Evolutionary conservation across 2,113 vertebrate species (phyloP).

Genomic region (Aspidoscelis tigris): DNA sequence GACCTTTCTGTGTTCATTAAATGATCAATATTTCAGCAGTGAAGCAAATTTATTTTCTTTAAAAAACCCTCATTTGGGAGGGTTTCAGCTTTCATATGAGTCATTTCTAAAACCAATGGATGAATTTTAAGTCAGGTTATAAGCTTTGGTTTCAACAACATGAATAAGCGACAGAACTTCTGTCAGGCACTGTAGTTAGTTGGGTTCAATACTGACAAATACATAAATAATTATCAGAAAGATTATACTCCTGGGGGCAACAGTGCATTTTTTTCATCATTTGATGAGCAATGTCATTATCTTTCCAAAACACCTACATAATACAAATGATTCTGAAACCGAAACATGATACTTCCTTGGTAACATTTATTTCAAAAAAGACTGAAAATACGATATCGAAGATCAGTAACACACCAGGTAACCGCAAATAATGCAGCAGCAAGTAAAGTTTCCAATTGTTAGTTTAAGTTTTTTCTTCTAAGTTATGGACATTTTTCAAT

Average conservation of each 20-base stretch:
- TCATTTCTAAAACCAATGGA: too few species aligned
- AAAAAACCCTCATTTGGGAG: too few species aligned
- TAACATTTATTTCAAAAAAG: background rate
- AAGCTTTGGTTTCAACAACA: too few species aligned
- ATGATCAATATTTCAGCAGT: too few species aligned
- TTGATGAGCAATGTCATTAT: background rate
- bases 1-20: too few species aligned
- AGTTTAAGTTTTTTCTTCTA: background rate
- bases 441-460: background rate
- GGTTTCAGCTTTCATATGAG: too few species aligned
- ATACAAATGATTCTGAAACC: slow-evolving; percentile 17
- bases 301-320: background rate
- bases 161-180: too few species aligned
- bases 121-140: too few species aligned
- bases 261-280: background rate
- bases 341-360: background rate
- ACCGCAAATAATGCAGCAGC: background rate
- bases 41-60: too few species aligned
- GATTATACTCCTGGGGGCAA: too few species aligned
- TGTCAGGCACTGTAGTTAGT: background rate
- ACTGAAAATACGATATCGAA: slow-evolving; percentile 7
- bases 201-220: background rate
- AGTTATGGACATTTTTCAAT: slow-evolving; percentile 12
- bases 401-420: background rate
- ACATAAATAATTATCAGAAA: background rate